Base-by-base conservation (phyloP, 1,140 invertebrate species). In the Drosophila guanche region DNA sequence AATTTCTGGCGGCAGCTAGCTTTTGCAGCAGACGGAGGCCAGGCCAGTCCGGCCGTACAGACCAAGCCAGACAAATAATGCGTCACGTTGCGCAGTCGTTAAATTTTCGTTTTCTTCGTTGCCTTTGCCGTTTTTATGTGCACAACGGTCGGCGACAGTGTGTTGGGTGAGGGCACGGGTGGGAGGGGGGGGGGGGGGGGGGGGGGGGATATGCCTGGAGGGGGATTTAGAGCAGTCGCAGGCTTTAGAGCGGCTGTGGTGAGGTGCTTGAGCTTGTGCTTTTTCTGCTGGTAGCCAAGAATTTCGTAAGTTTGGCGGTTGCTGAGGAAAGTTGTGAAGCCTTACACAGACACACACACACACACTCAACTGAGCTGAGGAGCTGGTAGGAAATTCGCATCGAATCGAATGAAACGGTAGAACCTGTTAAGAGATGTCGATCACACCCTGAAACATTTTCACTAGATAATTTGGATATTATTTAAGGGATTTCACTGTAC, bases 11-110 rank as follows among this genome's bases (percentile, higher is more conserved):
- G 81, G 81, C 81, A 77, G 59, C 66, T 58, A 55, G 67, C 72
- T 58, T 27, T 74, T 60, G 58, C 76, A 66, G 59, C 72, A 75
- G 71, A 62, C 71, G 58, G 48, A 50, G 52, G 47, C 27, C 20
- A 27, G 41, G 33, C 33, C 48, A 62, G 51, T 27, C 59, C 27
- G 52, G 22, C 62, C 52, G 23, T 46, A 20, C 70, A 60, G 53
- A 54, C 45, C 58, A 69, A 63, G 72, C 72, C 81, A 88, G 81
- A 88, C 81, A 86, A 86, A 86, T 86, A 86, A 86, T 86, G 81
- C 81, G 81, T 86, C 81, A 86, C 81, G 81, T 86, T 86, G 81
- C 81, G 81, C 81, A 86, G 81, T 86, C 81, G 81, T 86, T 86
- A 86, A 86, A 86, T 86, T 86, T 86, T 86, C 81, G 83, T 86